Evolutionary conservation across 2,888 invertebrate genomes (phyloP), one percentile per base, ranked within the genome.

Genomic region (Watsonalla binaria): DNA sequence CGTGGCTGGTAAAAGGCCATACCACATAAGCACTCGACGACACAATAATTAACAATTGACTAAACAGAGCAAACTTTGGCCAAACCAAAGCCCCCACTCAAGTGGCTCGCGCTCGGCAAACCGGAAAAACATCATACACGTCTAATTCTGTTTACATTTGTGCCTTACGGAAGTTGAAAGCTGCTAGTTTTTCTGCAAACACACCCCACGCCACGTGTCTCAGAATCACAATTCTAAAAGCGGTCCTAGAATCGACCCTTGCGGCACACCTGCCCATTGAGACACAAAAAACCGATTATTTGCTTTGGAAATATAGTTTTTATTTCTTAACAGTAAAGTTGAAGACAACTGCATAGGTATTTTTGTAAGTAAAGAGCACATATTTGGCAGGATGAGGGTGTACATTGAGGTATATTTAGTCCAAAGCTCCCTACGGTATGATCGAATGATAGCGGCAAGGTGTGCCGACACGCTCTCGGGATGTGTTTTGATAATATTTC

Each of bases 311-410:
- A 74, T 73, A 55, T 60, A 45, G 53, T 53, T 66, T 70, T 70
- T 86, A 80, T 58, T 51, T 14, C 62, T 51, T 58, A 61, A 51
- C 24, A 56, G 71, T 82, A 85, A 60, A 66, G 62, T 13, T 54
- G 49, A 55, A 33, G 49, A 0, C 13, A 51, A 56, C 53, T 56
- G 75, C 60, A 72, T 52, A 37, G 35, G 60, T 57, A 57, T 51
- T 51, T 50, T 79, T 72, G 80, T 80, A 72, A 73, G 73, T 72
- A 65, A 62, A 68, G 72, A 70, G 75, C 76, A 78, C 80, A 86
- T 85, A 86, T 89, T 88, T 85, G 86, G 86, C 88, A 89, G 90
- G 89, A 90, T 88, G 90, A 90, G 90, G 90, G 90, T 86, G 88
- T 86, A 80, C 81, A 85, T 85, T 82, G 84, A 84, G 86, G 86